Percentiles rank a stretch among this genome's conserved stretches.
Evolutionary conservation across 2,888 invertebrate species (phyloP).

Genomic region (Smittia sp.): DNA sequence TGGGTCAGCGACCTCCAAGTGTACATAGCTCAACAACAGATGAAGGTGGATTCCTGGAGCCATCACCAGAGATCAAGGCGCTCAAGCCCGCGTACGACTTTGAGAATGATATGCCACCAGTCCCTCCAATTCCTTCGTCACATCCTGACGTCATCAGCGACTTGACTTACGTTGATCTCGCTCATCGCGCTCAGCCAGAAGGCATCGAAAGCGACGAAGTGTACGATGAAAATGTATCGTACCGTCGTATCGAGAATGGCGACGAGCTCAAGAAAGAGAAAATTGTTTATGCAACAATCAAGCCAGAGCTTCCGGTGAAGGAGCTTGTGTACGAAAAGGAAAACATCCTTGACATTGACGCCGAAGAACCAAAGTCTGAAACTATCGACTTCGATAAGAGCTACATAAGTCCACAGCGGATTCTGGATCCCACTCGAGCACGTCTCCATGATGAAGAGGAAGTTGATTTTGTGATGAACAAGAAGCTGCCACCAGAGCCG

Average conservation of each 20-base stretch:
- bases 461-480: constrained; percentile 29
- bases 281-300: constrained; percentile 53
- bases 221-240: constrained; percentile 52
- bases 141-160: constrained; percentile 31
- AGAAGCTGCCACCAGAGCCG: constrained; percentile 37
- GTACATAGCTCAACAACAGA: constrained; percentile 64
- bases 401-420: constrained; percentile 43
- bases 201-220: constrained; percentile 52
- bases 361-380: not conserved
- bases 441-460: constrained; percentile 44
- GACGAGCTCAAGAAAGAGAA: constrained; percentile 46
- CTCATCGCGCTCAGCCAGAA: constrained; percentile 53
- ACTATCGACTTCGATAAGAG: constrained; percentile 35
- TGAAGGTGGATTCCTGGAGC: constrained; percentile 71
- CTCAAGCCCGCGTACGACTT: constrained; percentile 46
- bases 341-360: constrained; percentile 37
- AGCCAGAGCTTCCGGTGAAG: constrained; percentile 49
- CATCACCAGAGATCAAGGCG: constrained; percentile 68
- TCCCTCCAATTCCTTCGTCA: constrained; percentile 26
- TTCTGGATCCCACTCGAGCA: constrained; percentile 52
- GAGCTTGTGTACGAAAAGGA: constrained; percentile 46
- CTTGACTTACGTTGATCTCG: constrained; percentile 53
- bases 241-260: constrained; percentile 48
- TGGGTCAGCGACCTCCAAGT: constrained; percentile 64
- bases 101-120: constrained; percentile 42